Conservation (phyloP, 2,113 vertebrate genomes). For the Podiceps cristatus region DNA sequence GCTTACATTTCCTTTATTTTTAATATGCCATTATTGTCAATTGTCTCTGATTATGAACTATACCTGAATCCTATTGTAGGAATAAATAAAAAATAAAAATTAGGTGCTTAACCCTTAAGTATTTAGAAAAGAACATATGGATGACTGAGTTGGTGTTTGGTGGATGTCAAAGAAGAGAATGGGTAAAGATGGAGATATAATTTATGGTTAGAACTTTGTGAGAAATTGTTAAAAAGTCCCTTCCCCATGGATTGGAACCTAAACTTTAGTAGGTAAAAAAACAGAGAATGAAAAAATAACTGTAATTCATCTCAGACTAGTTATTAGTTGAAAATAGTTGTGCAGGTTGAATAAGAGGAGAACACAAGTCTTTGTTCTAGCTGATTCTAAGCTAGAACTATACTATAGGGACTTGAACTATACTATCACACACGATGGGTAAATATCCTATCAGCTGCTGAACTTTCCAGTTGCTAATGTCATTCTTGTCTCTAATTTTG, state of each 20-base stretch:
- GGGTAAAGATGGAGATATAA: not conserved
- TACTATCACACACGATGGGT: not conserved
- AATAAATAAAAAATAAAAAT: not conserved
- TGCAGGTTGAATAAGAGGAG: not conserved
- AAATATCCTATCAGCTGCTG: not conserved
- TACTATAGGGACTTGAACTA: not conserved
- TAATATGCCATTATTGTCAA: not conserved
- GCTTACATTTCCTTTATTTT: not conserved
- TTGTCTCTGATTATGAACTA: not conserved
- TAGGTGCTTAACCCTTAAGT: not conserved
- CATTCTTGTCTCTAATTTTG: not conserved
- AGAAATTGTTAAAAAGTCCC: not conserved
- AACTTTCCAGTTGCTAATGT: not conserved
- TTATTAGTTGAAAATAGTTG: not conserved
- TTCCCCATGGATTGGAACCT: not conserved
- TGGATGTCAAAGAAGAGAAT: not conserved
- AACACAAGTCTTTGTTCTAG: not conserved
- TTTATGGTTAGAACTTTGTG: not conserved
- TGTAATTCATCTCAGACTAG: not conserved
- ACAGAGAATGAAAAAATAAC: not conserved
- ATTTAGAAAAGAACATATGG: not conserved
- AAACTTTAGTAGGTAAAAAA: not conserved
- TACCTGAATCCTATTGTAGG: not conserved
- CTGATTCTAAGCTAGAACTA: not conserved
- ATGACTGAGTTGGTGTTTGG: not conserved